phyloP scores from a whole-genome alignment of 2,797 vertebrate genomes.

The Nothura maculosa region DNA sequence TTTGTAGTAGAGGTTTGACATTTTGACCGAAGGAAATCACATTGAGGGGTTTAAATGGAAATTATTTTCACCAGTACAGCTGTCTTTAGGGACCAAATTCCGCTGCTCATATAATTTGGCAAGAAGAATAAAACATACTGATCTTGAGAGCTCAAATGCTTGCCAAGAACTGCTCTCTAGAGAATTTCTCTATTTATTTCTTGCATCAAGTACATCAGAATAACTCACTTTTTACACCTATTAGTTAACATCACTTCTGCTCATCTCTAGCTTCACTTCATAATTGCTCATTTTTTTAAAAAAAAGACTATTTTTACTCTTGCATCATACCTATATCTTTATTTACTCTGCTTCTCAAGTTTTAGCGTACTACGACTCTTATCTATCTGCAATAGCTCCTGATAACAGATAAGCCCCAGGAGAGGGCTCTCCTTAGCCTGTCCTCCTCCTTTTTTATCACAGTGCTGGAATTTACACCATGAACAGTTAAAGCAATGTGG shows the following conservation, averaged over 20 bases:
- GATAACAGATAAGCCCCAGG: not conserved
- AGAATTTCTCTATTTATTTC: slow-evolving; percentile 35
- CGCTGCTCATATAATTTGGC: slow-evolving; percentile 14
- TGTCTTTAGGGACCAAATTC: not conserved
- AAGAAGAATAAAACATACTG: slow-evolving; percentile 20
- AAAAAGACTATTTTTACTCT: not conserved
- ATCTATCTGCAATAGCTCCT: not conserved
- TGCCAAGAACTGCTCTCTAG: not conserved
- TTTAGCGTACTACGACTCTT: not conserved
- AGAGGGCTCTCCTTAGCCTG: not conserved
- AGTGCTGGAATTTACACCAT: not conserved
- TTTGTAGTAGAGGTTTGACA: not conserved
- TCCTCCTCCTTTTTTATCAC: fast-evolving
- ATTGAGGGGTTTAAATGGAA: not conserved
- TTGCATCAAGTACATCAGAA: slow-evolving; percentile 7
- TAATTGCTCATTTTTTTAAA: not conserved
- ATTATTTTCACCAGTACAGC: slow-evolving; percentile 6
- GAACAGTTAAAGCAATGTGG: not conserved
- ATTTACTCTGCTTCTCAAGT: not conserved
- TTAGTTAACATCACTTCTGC: not conserved
- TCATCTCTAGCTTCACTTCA: not conserved
- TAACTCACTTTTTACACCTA: not conserved
- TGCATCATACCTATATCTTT: not conserved
- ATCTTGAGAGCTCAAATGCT: slow-evolving; percentile 1
- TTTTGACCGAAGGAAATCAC: not conserved